Percentiles rank a stretch among this genome's conserved stretches.
These are phyloP conservation scores for Drosophila mettleri DNA, from an alignment of 2,888 invertebrate genomes.

Conservation along the genomic window DNA sequence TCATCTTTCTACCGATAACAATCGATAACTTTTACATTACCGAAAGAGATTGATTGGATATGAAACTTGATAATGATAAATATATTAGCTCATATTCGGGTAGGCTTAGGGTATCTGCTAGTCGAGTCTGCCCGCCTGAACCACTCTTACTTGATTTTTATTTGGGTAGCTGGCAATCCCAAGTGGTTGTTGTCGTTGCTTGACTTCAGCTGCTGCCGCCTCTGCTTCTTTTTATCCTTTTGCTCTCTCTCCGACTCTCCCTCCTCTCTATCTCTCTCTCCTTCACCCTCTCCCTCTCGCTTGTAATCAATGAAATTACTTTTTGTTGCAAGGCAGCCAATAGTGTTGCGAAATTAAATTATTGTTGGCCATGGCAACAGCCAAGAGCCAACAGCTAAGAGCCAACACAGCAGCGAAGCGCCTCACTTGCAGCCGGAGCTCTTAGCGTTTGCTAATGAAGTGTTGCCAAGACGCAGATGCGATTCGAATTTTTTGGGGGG, in stretches of 20 bases:
- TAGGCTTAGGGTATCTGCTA: too few relatives aligned
- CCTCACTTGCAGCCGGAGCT: slow-evolving; percentile 29
- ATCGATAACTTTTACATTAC: too few relatives aligned
- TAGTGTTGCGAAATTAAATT: slow-evolving; percentile 73
- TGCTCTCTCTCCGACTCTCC: slow-evolving; percentile 11
- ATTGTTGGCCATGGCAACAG: slow-evolving; percentile 55
- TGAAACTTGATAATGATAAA: too few relatives aligned
- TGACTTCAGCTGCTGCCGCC: slow-evolving; percentile 19
- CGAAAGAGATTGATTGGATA: too few relatives aligned
- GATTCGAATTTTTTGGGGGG: slow-evolving; percentile 27
- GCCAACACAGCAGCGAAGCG: slow-evolving; percentile 10
- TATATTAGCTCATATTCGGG: too few relatives aligned
- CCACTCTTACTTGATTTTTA: too few relatives aligned
- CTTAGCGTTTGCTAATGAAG: slow-evolving; percentile 74
- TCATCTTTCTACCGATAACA: too few relatives aligned
- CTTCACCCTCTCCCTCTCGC: slow-evolving; percentile 18
- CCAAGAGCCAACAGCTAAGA: slow-evolving; percentile 14
- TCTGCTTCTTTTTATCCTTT: slow-evolving; percentile 59
- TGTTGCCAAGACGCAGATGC: slow-evolving; percentile 64
- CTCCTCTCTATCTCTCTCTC: neutral
- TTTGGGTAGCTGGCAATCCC: slow-evolving; percentile 40
- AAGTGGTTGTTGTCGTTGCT: slow-evolving; percentile 56
- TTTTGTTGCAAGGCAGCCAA: slow-evolving; percentile 71
- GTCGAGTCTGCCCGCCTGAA: too few relatives aligned
- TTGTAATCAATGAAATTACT: slow-evolving; percentile 79